Percentiles rank a stretch among this genome's conserved stretches.
These are phyloP conservation scores for Taurulus bubalis DNA, from an alignment of 2,113 vertebrate genomes.

Conservation along the genomic window DNA sequence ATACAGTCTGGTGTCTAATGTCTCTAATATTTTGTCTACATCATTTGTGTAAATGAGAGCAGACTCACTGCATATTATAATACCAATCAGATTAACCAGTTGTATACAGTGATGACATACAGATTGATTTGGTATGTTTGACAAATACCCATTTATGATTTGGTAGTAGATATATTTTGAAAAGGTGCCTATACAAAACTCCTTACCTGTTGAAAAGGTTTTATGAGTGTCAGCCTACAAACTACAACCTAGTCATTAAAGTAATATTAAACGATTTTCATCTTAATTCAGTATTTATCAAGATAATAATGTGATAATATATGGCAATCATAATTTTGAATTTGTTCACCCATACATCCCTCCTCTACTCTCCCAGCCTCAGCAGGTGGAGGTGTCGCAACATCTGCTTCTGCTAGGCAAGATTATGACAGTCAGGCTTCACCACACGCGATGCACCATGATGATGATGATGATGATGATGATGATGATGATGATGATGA, in stretches of 20 bases:
- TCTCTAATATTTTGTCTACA: neutral
- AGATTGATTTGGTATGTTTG: neutral
- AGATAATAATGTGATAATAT: neutral
- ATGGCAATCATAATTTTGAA: neutral
- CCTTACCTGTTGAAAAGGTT: neutral
- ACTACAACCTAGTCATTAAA: neutral
- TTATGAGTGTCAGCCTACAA: neutral
- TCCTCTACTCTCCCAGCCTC: conserved; percentile 2
- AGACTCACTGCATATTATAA: neutral
- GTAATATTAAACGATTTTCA: neutral
- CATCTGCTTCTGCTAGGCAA: conserved; percentile 35
- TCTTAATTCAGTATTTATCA: neutral
- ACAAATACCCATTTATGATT: neutral
- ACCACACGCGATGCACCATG: conserved; percentile 4
- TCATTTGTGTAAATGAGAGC: neutral
- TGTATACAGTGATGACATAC: neutral
- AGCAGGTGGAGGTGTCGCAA: conserved; percentile 1
- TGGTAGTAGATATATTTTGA: neutral
- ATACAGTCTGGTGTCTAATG: neutral
- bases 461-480: neutral
- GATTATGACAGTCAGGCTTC: conserved; percentile 50
- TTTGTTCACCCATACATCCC: neutral
- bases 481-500: conserved; percentile 23
- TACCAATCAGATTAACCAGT: neutral
- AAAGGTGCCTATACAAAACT: neutral